Conservation (phyloP, 2,113 vertebrate genomes). For the Syngnathus typhle region DNA sequence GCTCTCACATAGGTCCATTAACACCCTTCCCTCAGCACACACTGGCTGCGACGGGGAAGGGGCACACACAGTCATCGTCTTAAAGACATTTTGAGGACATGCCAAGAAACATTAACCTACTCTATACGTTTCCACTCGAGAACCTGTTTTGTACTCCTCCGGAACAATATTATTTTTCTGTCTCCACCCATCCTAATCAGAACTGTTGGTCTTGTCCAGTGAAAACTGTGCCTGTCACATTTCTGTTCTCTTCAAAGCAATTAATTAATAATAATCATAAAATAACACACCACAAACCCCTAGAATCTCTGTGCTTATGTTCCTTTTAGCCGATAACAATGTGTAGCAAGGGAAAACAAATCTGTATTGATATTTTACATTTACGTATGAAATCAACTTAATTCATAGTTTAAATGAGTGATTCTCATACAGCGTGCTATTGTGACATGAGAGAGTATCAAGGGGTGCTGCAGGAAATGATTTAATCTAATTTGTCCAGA, state of each 20-base stretch:
- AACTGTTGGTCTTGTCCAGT: background rate
- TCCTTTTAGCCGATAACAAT: background rate
- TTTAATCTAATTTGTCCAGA: background rate
- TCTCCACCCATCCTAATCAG: conserved; percentile 3
- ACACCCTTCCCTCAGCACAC: conserved; percentile 69
- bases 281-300: background rate
- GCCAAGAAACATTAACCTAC: conserved; percentile 68
- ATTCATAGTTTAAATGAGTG: background rate
- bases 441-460: background rate
- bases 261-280: background rate
- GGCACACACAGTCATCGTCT: conserved; percentile 56
- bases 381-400: background rate
- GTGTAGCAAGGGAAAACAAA: no score
- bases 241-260: background rate
- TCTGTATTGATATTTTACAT: background rate
- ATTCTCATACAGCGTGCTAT: background rate
- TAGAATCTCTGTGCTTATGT: background rate
- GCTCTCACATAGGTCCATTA: conserved; percentile 69
- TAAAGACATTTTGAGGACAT: conserved; percentile 67
- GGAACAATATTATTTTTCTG: conserved; percentile 13
- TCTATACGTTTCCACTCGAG: conserved; percentile 46
- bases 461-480: background rate
- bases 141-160: conserved; percentile 23
- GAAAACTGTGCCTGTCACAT: background rate
- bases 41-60: conserved; percentile 54